These are phyloP conservation scores for Papilio demoleus DNA, from an alignment of 2,888 invertebrate species.

Conservation along the genomic window DNA sequence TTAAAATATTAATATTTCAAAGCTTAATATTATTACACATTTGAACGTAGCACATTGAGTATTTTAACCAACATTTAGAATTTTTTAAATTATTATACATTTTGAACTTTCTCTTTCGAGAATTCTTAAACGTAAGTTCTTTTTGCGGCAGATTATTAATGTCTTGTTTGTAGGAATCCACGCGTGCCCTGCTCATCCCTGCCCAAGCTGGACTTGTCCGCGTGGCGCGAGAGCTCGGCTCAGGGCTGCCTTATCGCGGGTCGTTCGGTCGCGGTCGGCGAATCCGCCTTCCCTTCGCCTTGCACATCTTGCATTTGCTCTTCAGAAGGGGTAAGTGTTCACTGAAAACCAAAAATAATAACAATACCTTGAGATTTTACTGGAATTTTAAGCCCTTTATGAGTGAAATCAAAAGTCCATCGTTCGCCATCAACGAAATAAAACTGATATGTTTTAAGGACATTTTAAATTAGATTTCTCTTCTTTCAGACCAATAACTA, in stretches of 20 bases:
- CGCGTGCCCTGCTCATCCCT: conserved; percentile 92
- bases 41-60: not conserved
- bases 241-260: conserved; percentile 93
- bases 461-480: no score
- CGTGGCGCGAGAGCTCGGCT: conserved; percentile 91
- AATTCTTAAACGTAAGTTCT: not conserved
- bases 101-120: no score
- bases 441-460: no score
- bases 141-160: not conserved
- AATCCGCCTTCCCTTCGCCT: conserved; percentile 94
- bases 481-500: no score
- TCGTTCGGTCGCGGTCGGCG: conserved; percentile 90
- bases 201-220: conserved; percentile 90
- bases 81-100: no score
- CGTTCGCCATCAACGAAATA: no score
- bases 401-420: no score
- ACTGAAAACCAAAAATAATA: not conserved
- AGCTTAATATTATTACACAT: no score
- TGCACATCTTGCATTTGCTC: conserved; percentile 96
- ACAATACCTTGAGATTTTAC: no score
- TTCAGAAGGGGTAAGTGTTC: conserved; percentile 89
- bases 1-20: no score
- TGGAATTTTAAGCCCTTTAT: no score
- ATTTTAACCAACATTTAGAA: not conserved
- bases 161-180: conserved; percentile 86